Evolutionary conservation across 2,888 invertebrate genomes (phyloP), one percentile per base, ranked within the genome.

Genomic region (Anthophora plumipes): DNA sequence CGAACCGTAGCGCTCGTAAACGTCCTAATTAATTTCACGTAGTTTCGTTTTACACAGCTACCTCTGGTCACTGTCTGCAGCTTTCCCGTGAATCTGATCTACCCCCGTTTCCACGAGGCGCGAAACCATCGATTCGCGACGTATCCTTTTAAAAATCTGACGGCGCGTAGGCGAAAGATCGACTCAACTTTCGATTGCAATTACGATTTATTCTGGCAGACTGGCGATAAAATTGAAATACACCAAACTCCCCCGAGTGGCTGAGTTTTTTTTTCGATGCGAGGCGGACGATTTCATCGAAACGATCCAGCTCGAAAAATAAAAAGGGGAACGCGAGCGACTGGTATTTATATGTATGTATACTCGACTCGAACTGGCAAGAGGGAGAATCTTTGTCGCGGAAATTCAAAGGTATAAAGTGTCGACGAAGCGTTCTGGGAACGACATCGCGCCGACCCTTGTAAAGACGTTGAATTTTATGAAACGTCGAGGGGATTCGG

Each of bases 391-490:
- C 83, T 82, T 80, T 76, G 81, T 85, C 79, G 82, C 82, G 78
- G 78, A 81, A 88, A 88, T 88, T 86, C 88, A 78, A 85, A 83
- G 87, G 74, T 76, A 89, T 84, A 88, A 89, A 88, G 82, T 82
- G 87, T 78, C 88, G 86, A 87, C 82, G 87, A 85, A 72, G 87
- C 84, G 76, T 84, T 67, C 73, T 60, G 79, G 71, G 71, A 75
- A 77, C 80, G 77, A 63, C 76, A 74, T 80, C 76, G 70, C 74
- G 60, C 66, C 86, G 83, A 82, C 87, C 82, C 83, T 85, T 79
- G 82, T 82, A 88, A 86, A 84, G 88, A 88, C 87, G 88, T 85
- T 88, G 88, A 88, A 85, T 88, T 89, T 89, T 88, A 89, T 88
- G 86, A 89, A 89, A 88, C 86, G 88, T 86, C 84, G 72, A 64